Evolutionary conservation across 1,140 invertebrate genomes (phyloP).

Genomic region (Drosophila teissieri): DNA sequence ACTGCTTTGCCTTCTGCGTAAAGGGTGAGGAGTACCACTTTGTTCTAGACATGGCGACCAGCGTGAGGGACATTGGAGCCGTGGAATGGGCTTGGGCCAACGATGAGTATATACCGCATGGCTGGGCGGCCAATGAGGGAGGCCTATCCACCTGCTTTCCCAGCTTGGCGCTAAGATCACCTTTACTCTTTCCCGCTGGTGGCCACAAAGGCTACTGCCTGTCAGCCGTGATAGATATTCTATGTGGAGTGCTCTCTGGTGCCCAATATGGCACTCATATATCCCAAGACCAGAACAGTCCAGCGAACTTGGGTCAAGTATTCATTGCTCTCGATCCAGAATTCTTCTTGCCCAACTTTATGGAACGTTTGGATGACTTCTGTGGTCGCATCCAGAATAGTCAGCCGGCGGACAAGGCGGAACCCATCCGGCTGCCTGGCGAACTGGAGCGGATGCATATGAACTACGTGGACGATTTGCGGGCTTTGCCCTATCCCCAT

Average conservation of each 20-base stretch:
- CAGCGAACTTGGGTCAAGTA: constrained; percentile 42
- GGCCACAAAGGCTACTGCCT: constrained; percentile 96
- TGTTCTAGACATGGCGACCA: constrained; percentile 97
- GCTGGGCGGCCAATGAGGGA: constrained; percentile 91
- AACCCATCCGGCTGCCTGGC: constrained; percentile 30
- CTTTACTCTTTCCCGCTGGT: constrained; percentile 91
- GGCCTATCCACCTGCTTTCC: constrained; percentile 89
- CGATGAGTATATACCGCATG: constrained; percentile 88
- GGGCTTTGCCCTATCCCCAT: constrained; percentile 39
- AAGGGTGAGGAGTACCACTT: constrained; percentile 89
- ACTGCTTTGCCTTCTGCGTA: constrained; percentile 93
- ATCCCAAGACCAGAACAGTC: constrained; percentile 6
- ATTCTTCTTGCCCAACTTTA: constrained; percentile 45
- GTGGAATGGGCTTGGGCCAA: constrained; percentile 91
- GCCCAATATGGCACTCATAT: constrained; percentile 45
- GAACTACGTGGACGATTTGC: constrained; percentile 40
- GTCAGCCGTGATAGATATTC: constrained; percentile 92
- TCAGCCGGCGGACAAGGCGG: background rate
- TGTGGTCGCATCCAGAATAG: constrained; percentile 18
- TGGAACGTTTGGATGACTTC: constrained; percentile 48
- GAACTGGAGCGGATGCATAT: constrained; percentile 44
- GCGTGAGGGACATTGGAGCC: constrained; percentile 88
- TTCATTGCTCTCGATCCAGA: constrained; percentile 52
- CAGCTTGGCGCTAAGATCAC: constrained; percentile 86
- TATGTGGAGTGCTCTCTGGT: constrained; percentile 75